phyloP scores from a whole-genome alignment of 2,113 vertebrate species.

The Chrysemys picta region DNA sequence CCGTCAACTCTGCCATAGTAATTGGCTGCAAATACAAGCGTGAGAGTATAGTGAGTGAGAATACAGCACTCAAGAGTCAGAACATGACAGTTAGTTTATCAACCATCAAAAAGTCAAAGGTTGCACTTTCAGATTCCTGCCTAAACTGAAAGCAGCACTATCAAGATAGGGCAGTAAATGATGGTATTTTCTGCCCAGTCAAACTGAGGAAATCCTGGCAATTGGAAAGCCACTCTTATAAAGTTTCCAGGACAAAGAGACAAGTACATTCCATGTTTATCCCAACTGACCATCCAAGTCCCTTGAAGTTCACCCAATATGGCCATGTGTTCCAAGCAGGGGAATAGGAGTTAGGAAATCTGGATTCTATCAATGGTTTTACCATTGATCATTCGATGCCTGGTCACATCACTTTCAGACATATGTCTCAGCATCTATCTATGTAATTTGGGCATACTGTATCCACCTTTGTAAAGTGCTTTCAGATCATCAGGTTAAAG shows the following conservation, averaged over 20 bases:
- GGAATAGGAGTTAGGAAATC: not conserved
- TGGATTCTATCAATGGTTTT: not conserved
- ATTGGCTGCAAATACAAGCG: fast-evolving
- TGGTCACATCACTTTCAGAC: not conserved
- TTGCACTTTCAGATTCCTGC: not conserved
- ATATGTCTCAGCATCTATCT: not conserved
- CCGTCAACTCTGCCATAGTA: not conserved
- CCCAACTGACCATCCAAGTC: not conserved
- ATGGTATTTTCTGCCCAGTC: conserved; percentile 43
- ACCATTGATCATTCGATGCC: not conserved
- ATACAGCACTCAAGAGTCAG: fast-evolving
- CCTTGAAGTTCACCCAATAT: conserved; percentile 5
- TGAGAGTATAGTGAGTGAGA: fast-evolving
- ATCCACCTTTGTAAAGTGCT: not conserved
- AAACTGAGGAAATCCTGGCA: conserved; percentile 18
- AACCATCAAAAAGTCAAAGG: not conserved
- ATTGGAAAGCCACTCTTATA: fast-evolving
- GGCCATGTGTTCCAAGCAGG: not conserved
- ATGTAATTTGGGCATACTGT: not conserved
- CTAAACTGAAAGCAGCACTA: not conserved
- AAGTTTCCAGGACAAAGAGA: conserved; percentile 17
- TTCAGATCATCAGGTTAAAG: not conserved
- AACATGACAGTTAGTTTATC: fast-evolving
- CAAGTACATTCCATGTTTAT: fast-evolving
- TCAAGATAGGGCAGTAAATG: not conserved